Evolutionary conservation across 1,140 invertebrate species (phyloP), one percentile per base, ranked within the genome.

Genomic region (Hycleus cichorii): DNA sequence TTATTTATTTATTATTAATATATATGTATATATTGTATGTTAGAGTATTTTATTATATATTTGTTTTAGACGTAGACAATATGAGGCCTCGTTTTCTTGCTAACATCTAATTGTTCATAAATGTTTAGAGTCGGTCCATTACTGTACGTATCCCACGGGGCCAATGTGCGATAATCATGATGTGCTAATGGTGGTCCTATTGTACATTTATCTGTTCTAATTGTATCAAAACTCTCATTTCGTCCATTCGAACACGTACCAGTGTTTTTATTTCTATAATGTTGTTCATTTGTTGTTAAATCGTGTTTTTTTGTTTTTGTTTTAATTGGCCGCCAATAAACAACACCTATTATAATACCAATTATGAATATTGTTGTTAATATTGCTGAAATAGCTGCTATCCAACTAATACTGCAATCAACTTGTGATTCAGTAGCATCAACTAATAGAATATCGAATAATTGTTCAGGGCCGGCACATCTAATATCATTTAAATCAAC

Each of bases 391-490:
- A 77, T 72, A 24, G 78, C 76, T 53, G 80, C 76, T 47, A 82
- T 74, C 82, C 81, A 83, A 7, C 80, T 77, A 49, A 75, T 76
- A 51, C 81, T 81, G 71, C 82, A 84, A 42, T 79, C 76, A 58
- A 83, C 79, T 64, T 81, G 78, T 11, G 79, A 78, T 69, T 83
- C 81, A 3, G 79, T 78, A 47, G 80, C 76, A 64, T 80, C 76
- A 39, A 75, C 69, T 57, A 84, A 70, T 27, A 77, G 66, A 5
- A 73, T 67, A 40, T 74, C 74, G 27, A 73, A 72, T 39, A 83
- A 66, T 62, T 76, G 75, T 61, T 76, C 74, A 3, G 82, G 81
- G 12, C 74, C 75, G 25, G 76, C 74, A 70, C 81, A 83, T 62
- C 72, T 73, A n/a, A 81, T 75, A 25, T 78, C 74, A 49, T 79